phyloP scores from a whole-genome alignment of 2,888 invertebrate genomes.

The Volucella bombylans region DNA sequence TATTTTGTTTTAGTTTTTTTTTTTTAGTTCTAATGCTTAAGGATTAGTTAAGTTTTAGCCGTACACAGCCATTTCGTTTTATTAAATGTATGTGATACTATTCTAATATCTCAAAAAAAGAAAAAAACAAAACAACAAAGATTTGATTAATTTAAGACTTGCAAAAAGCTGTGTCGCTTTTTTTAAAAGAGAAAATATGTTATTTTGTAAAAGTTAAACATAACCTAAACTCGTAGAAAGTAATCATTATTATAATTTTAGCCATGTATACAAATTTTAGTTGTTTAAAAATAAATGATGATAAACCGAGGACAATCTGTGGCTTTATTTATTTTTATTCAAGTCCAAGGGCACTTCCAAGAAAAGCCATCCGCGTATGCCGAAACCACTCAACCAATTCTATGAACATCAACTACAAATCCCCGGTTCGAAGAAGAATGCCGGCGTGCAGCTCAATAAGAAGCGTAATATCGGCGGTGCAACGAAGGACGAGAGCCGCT shows the following conservation, averaged over 20 bases:
- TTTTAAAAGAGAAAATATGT: background rate
- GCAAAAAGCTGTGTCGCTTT: constrained; percentile 16
- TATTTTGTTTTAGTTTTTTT: constrained; percentile 15
- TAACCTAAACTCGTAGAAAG: too few relatives aligned
- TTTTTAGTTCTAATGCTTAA: constrained; percentile 19
- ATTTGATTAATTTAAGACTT: constrained; percentile 46
- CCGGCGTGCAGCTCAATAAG: too few relatives aligned
- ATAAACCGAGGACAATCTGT: background rate
- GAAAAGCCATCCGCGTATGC: too few relatives aligned
- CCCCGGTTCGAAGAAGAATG: too few relatives aligned
- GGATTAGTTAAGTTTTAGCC: constrained; percentile 60
- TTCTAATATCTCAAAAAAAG: constrained; percentile 61
- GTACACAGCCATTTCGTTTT: constrained; percentile 70
- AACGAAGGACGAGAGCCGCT: too few relatives aligned
- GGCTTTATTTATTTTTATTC: background rate
- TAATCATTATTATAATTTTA: too few relatives aligned
- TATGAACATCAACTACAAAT: too few relatives aligned
- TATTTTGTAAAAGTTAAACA: constrained; percentile 28
- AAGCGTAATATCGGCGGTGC: too few relatives aligned
- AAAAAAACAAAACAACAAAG: constrained; percentile 24
- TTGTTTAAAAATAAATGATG: constrained; percentile 45
- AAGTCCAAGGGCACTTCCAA: too few relatives aligned
- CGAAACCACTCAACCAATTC: too few relatives aligned
- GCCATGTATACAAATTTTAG: constrained; percentile 43
- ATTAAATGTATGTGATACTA: constrained; percentile 73